A percentile compares a stretch with the other conserved stretches of the same genome.
These are phyloP conservation scores for Liolophura sinensis DNA, from an alignment of 1,140 invertebrate genomes.

Conservation along the genomic window DNA sequence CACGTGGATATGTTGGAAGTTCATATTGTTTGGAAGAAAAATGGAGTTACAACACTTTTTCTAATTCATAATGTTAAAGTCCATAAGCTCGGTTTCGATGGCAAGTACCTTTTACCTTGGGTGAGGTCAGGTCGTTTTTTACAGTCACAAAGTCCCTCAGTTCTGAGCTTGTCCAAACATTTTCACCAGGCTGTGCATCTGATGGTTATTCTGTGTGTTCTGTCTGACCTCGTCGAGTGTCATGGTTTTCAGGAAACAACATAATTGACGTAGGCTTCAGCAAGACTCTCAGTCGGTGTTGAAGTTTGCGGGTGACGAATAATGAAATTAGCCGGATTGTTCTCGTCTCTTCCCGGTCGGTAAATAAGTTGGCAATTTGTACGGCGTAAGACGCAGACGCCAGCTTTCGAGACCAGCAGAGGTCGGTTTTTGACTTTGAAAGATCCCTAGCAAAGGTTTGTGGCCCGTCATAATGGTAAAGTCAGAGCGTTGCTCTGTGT, in stretches of 20 bases:
- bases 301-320: background rate
- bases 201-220: constrained; percentile 8
- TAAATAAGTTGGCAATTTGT: constrained; percentile 4
- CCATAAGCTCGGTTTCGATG: no score
- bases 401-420: constrained; percentile 8
- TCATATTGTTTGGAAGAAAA: no score
- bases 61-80: no score
- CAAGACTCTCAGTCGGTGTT: constrained; percentile 11
- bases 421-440: constrained; percentile 10
- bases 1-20: no score
- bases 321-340: constrained; percentile 5
- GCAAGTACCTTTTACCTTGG: no score
- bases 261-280: no score
- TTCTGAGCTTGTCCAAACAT: constrained; percentile 14
- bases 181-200: constrained; percentile 16
- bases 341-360: background rate
- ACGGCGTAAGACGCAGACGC: constrained; percentile 7
- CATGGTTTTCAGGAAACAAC: constrained; percentile 19
- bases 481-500: constrained; percentile 22
- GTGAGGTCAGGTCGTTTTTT: no score
- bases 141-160: constrained; percentile 5
- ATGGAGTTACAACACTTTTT: no score
- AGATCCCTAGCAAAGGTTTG: constrained; percentile 28
- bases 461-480: constrained; percentile 55
- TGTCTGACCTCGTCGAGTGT: constrained; percentile 17